Evolutionary conservation across 2,888 invertebrate genomes (phyloP).

Genomic region (Cantharis flavilabris): DNA sequence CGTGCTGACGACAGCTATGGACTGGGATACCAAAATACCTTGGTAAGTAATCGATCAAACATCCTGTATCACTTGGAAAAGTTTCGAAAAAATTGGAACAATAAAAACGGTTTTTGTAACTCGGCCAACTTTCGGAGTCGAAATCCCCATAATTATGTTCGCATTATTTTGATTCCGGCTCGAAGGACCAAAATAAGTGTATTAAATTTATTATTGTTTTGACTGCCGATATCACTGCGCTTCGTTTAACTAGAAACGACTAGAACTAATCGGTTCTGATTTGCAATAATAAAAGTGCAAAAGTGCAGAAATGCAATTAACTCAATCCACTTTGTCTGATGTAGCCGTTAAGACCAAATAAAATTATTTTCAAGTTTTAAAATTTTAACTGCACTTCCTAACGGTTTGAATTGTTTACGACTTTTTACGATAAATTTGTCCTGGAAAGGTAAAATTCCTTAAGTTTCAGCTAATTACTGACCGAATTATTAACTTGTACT

Average conservation of each 20-base stretch:
- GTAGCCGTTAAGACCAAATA: neutral
- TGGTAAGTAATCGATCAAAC: conserved; percentile 46
- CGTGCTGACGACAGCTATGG: conserved; percentile 64
- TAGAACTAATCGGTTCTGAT: neutral
- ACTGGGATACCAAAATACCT: conserved; percentile 61
- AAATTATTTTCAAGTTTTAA: neutral
- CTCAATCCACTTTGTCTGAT: neutral
- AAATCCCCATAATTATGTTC: neutral
- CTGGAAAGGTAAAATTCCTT: neutral
- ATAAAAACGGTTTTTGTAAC: neutral
- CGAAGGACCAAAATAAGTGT: neutral
- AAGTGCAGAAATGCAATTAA: neutral
- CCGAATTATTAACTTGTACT: too few species aligned
- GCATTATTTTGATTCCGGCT: neutral
- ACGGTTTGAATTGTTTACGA: neutral
- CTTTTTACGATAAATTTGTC: neutral
- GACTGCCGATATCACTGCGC: neutral
- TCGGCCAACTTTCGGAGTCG: neutral
- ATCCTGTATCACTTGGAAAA: neutral
- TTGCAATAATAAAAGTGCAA: neutral
- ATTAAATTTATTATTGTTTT: neutral
- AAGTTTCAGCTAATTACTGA: too few species aligned
- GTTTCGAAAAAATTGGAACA: neutral
- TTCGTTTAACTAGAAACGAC: neutral
- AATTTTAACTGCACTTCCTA: neutral